A percentile compares a stretch with the other conserved stretches of the same genome.
Conservation (phyloP, 2,113 vertebrate species). For the Lepisosteus oculatus region DNA sequence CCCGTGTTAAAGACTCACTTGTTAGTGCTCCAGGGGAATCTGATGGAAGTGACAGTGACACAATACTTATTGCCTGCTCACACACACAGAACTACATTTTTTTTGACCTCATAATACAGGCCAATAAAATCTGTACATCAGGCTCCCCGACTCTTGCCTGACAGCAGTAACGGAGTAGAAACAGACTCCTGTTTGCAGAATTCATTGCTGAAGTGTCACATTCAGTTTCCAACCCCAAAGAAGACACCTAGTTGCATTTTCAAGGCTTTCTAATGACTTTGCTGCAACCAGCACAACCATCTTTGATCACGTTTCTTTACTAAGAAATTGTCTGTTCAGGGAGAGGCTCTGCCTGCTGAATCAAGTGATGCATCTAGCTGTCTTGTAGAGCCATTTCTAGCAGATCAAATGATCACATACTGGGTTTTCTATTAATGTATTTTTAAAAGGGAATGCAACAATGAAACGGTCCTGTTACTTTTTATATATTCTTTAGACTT, state of each 20-base stretch:
- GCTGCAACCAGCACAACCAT: not conserved
- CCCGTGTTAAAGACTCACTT: not conserved
- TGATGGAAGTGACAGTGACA: constrained; percentile 62
- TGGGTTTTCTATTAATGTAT: no score
- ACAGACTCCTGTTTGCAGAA: constrained; percentile 44
- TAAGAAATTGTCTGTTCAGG: not conserved
- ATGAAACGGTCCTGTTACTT: not conserved
- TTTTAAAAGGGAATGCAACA: no score
- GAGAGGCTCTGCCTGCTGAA: not conserved
- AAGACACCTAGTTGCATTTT: not conserved
- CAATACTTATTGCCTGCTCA: constrained; percentile 62
- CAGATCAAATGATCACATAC: no score
- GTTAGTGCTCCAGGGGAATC: constrained; percentile 10
- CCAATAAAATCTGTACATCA: constrained; percentile 54
- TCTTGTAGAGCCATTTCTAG: not conserved
- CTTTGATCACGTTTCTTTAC: not conserved
- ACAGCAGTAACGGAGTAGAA: constrained; percentile 46
- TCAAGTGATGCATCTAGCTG: constrained; percentile 46
- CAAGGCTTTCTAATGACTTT: not conserved
- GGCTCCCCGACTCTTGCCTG: constrained; percentile 32
- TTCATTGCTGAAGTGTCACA: not conserved
- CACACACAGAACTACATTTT: constrained; percentile 48
- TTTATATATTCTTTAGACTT: constrained; percentile 58
- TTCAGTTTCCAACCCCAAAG: not conserved
- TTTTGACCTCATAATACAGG: constrained; percentile 52